These are phyloP conservation scores for Amphimedon queenslandica DNA, from an alignment of 37 sponge, comb jelly and placozoan species.

Conservation along the genomic window DNA sequence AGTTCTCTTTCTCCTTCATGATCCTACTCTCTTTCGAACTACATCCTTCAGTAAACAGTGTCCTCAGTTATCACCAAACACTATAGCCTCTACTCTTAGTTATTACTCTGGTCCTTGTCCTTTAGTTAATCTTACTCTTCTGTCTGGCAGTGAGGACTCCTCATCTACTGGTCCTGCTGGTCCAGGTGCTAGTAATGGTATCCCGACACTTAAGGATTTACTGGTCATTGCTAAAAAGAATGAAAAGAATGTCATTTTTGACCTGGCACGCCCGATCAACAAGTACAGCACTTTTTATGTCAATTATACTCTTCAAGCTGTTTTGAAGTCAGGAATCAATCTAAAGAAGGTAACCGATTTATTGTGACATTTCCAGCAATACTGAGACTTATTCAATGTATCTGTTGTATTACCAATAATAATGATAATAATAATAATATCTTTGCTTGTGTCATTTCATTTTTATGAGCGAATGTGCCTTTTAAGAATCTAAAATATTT, in stretches of 20 bases:
- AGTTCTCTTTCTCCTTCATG: conserved; percentile 51
- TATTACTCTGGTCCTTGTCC: conserved; percentile 32
- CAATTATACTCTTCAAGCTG: conserved; percentile 23
- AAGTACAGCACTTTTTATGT: conserved; percentile 12
- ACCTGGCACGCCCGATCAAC: conserved; percentile 30
- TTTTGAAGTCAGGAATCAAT: conserved; percentile 20
- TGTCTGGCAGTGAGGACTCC: too few relatives aligned
- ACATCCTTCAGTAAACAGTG: conserved; percentile 29
- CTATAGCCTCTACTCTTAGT: conserved; percentile 30
- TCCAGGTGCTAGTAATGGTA: background rate
- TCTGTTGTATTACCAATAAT: too few relatives aligned
- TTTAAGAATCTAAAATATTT: background rate
- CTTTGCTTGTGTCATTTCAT: too few relatives aligned
- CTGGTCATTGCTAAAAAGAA: conserved; percentile 15
- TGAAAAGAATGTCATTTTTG: conserved; percentile 39
- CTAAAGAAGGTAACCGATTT: conserved; percentile 15
- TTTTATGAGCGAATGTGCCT: background rate
- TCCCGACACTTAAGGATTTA: conserved; percentile 24
- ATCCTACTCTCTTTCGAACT: conserved; percentile 27
- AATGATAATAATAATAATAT: too few relatives aligned
- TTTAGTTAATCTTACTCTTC: conserved; percentile 14
- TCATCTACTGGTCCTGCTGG: background rate
- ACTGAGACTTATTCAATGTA: background rate
- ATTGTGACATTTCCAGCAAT: background rate
- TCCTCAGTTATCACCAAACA: conserved; percentile 13